Evolutionary conservation across 2,888 invertebrate genomes (phyloP).

Genomic region (Metacarcinus magister): DNA sequence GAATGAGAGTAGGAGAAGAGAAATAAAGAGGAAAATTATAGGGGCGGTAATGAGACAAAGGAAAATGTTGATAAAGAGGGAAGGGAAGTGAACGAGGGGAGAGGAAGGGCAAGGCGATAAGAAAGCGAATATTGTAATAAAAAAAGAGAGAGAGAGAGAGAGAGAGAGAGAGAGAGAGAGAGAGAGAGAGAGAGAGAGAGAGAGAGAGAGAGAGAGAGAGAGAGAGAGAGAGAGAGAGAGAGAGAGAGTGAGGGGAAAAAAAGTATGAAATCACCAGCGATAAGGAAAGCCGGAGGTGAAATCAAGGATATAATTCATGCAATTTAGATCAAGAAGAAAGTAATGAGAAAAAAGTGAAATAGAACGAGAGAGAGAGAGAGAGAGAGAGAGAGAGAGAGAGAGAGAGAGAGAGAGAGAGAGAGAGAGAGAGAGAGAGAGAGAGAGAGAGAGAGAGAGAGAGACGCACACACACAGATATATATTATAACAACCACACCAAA

Average conservation of each 20-base stretch:
- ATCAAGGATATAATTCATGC: not conserved
- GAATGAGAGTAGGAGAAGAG: not conserved
- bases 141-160: not conserved
- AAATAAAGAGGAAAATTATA: slow-evolving; percentile 9
- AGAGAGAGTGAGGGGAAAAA: not conserved
- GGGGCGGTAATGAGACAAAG: not conserved
- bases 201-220: too few species aligned
- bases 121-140: not conserved
- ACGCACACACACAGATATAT: not conserved
- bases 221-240: too few species aligned
- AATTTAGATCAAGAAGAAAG: not conserved
- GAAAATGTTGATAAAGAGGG: slow-evolving; percentile 45
- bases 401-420: not conserved
- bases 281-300: not conserved
- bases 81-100: not conserved
- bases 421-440: not conserved
- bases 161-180: not conserved
- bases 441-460: not conserved
- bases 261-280: not conserved
- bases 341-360: not conserved
- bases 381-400: not conserved
- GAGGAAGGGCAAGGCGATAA: slow-evolving; percentile 21
- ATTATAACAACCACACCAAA: not conserved
- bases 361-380: not conserved
- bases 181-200: too few species aligned